Conservation (phyloP, 2,888 invertebrate genomes). For the Drosophila merina region DNA sequence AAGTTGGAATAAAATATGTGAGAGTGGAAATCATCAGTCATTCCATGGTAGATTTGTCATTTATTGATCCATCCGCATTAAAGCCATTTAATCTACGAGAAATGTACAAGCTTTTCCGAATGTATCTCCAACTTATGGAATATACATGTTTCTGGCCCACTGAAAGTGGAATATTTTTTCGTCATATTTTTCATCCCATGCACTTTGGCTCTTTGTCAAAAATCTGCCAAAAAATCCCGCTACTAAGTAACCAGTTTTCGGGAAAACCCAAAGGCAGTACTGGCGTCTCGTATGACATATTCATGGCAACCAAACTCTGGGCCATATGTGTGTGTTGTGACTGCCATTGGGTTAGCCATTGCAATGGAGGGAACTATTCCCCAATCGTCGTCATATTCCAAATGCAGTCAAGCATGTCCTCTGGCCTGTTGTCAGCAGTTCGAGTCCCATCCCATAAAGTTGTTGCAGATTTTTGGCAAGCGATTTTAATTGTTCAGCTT, state of each 20-base stretch:
- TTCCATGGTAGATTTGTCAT: slow-evolving; percentile 23
- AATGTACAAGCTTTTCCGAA: background rate
- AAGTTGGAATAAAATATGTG: slow-evolving; percentile 26
- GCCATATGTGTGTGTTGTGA: slow-evolving; percentile 54
- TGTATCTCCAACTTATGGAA: background rate
- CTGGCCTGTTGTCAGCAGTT: slow-evolving; percentile 51
- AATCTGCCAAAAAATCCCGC: slow-evolving; percentile 41
- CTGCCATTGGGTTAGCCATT: slow-evolving; percentile 18
- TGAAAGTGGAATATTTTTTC: slow-evolving; percentile 12
- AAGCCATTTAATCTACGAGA: slow-evolving; percentile 7
- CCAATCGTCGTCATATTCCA: slow-evolving; percentile 27
- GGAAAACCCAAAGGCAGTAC: slow-evolving; percentile 15
- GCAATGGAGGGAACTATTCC: too few species aligned
- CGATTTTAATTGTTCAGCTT: slow-evolving; percentile 64
- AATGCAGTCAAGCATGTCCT: slow-evolving; percentile 51
- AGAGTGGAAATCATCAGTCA: slow-evolving; percentile 22
- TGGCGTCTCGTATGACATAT: slow-evolving; percentile 60
- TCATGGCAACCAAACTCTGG: slow-evolving; percentile 49
- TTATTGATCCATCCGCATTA: slow-evolving; percentile 11
- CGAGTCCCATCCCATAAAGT: slow-evolving; percentile 57
- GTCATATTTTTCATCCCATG: slow-evolving; percentile 54
- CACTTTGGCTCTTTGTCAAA: slow-evolving; percentile 80
- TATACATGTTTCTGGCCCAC: slow-evolving; percentile 12
- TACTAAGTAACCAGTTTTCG: slow-evolving; percentile 38
- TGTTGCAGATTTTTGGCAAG: slow-evolving; percentile 65